A percentile compares a stretch with the other conserved stretches of the same genome.
phyloP scores from a whole-genome alignment of 2,888 invertebrate species.

The Deilephila porcellus region DNA sequence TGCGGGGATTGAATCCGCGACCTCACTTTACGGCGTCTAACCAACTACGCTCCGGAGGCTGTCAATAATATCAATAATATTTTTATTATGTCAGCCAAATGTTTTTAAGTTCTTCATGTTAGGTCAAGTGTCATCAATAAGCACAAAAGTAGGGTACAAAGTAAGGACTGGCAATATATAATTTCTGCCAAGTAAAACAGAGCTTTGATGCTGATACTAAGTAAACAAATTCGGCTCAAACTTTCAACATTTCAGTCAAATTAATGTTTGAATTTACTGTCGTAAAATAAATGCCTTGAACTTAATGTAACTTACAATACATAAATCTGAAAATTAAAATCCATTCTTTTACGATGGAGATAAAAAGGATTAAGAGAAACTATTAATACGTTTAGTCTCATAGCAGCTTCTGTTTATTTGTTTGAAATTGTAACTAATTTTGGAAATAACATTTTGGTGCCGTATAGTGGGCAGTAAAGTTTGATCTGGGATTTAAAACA shows the following conservation, averaged over 20 bases:
- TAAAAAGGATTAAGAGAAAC: slow-evolving; percentile 70
- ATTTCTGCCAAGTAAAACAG: no score
- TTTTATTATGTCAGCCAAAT: no score
- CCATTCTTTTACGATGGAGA: slow-evolving; percentile 62
- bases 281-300: background rate
- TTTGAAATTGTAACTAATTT: slow-evolving; percentile 54
- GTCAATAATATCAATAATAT: no score
- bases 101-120: no score
- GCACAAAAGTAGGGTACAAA: no score
- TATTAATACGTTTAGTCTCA: slow-evolving; percentile 65
- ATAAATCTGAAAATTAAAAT: slow-evolving; percentile 40
- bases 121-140: no score
- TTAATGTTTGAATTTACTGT: background rate
- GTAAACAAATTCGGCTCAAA: no score
- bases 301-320: background rate
- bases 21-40: no score
- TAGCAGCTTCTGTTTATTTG: slow-evolving; percentile 53
- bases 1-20: no score
- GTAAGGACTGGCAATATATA: no score
- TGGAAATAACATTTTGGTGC: slow-evolving; percentile 48
- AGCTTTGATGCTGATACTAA: no score
- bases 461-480: slow-evolving; percentile 42
- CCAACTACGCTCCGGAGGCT: no score
- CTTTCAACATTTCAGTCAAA: background rate
- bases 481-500: background rate